Percentiles rank a stretch among this genome's conserved stretches.
phyloP scores from a whole-genome alignment of 2,888 invertebrate species.

The Cylindroiulus punctatus region DNA sequence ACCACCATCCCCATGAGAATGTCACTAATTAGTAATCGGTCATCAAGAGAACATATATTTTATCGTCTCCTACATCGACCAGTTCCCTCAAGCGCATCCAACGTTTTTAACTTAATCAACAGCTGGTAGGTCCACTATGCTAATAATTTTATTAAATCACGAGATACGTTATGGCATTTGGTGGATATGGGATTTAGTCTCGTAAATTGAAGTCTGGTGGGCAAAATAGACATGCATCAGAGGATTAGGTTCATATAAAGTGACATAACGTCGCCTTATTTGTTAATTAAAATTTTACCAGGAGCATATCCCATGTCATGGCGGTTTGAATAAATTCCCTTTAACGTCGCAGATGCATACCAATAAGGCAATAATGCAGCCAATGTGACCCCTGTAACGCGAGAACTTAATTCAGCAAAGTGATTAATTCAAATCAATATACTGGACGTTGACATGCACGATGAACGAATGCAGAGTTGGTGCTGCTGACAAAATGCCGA shows the following conservation, averaged over 20 bases:
- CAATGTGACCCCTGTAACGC: neutral
- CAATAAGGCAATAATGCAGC: neutral
- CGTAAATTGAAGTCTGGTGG: too few relatives aligned
- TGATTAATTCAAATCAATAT: slow-evolving; percentile 11
- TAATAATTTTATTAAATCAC: neutral
- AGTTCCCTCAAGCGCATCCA: neutral
- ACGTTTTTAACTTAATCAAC: neutral
- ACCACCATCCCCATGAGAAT: too few relatives aligned
- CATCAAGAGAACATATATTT: neutral
- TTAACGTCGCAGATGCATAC: neutral
- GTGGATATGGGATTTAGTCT: neutral
- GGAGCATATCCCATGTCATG: neutral
- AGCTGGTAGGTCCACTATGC: neutral
- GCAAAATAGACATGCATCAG: neutral
- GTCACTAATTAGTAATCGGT: too few relatives aligned
- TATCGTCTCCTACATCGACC: neutral
- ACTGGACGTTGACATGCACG: neutral
- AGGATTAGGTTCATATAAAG: neutral
- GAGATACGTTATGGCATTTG: neutral
- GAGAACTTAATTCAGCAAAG: neutral
- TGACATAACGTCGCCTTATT: neutral
- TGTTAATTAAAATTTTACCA: neutral
- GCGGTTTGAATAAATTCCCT: neutral
- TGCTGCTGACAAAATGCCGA: neutral
- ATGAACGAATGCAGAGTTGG: neutral